A percentile compares a stretch with the other conserved stretches of the same genome.
These are phyloP conservation scores for Euura lappo DNA, from an alignment of 1,140 invertebrate species.

Conservation along the genomic window DNA sequence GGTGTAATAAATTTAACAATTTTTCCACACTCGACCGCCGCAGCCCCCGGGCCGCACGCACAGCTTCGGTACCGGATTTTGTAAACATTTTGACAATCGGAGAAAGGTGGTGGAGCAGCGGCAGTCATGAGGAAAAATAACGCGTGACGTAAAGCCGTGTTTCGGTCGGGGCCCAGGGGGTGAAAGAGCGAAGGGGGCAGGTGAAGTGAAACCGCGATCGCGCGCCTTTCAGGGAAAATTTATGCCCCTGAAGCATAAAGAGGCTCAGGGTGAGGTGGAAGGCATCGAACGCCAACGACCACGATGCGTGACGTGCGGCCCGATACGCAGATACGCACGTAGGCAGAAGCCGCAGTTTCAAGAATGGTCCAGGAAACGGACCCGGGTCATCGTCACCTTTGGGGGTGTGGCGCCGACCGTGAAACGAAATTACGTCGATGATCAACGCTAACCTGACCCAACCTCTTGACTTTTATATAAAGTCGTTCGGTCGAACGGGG, in stretches of 20 bases:
- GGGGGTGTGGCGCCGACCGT: background rate
- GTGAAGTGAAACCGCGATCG: constrained; percentile 26
- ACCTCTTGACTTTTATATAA: background rate
- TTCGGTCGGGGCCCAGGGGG: constrained; percentile 30
- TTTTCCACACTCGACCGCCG: constrained; percentile 1
- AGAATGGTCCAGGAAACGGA: background rate
- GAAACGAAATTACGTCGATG: background rate
- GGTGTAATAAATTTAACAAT: constrained; percentile 5
- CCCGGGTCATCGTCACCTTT: background rate
- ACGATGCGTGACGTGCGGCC: background rate
- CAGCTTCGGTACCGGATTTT: background rate
- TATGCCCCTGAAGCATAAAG: constrained; percentile 48
- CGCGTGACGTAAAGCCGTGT: background rate
- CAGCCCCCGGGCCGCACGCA: background rate
- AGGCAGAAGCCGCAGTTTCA: background rate
- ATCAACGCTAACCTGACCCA: background rate
- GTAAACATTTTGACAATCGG: constrained; percentile 9
- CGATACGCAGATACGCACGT: background rate
- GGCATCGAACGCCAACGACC: background rate
- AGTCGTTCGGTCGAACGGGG: background rate
- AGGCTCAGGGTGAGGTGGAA: background rate
- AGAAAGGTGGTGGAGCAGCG: constrained; percentile 29
- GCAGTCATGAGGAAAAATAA: constrained; percentile 34
- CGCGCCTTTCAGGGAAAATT: constrained; percentile 46
- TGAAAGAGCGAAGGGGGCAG: background rate